Evolutionary conservation across 2,888 invertebrate genomes (phyloP).

Genomic region (Helicoverpa assulta): DNA sequence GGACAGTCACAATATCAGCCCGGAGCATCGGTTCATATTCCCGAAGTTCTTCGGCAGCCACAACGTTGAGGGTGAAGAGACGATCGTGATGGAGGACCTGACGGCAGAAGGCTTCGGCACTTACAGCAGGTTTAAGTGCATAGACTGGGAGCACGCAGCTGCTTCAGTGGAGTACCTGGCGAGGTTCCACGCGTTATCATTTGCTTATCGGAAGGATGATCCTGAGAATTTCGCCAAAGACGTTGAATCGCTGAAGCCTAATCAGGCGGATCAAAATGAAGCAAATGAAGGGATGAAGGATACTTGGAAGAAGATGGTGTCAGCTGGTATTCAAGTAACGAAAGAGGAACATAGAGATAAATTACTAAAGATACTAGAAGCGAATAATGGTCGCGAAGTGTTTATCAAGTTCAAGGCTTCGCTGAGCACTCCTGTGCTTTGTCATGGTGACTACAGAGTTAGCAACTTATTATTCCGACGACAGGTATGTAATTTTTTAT

Average conservation of each 20-base stretch:
- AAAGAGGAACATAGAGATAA: conserved; percentile 65
- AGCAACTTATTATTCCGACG: conserved; percentile 68
- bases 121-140: conserved; percentile 64
- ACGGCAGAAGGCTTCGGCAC: conserved; percentile 66
- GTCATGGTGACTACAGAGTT: conserved; percentile 72
- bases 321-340: conserved; percentile 54
- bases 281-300: conserved; percentile 18
- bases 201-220: conserved; percentile 73
- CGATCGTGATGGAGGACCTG: conserved; percentile 75
- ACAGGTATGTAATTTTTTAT: conserved; percentile 46
- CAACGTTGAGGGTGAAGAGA: conserved; percentile 64
- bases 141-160: conserved; percentile 73
- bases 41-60: conserved; percentile 70
- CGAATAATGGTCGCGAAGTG: conserved; percentile 9
- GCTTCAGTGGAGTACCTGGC: conserved; percentile 71
- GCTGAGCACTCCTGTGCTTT: conserved; percentile 61
- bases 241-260: conserved; percentile 49
- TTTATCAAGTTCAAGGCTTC: conserved; percentile 63
- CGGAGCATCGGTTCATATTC: conserved; percentile 63
- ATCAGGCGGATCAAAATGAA: conserved; percentile 16
- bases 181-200: conserved; percentile 79
- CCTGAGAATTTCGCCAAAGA: conserved; percentile 66
- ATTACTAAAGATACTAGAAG: conserved; percentile 56
- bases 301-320: conserved; percentile 55
- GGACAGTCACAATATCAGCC: conserved; percentile 61